phyloP scores from a whole-genome alignment of 1,140 invertebrate species.

The Lutraria rhynchaena region DNA sequence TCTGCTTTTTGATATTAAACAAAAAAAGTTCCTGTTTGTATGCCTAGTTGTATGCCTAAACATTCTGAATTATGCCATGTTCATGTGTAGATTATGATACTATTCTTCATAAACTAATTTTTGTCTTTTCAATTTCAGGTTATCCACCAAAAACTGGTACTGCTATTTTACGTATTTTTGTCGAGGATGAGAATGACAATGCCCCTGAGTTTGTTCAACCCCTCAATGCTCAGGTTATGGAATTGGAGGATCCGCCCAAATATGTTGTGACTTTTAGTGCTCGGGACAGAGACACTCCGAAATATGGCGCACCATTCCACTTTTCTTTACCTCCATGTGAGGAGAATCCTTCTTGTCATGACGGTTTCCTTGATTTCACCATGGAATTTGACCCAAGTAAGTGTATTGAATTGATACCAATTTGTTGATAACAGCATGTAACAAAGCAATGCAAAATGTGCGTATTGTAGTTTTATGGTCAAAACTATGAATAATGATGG shows the following conservation, averaged over 20 bases:
- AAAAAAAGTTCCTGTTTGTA: no score
- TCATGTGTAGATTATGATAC: no score
- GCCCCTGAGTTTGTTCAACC: conserved; percentile 94
- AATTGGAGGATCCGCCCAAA: conserved; percentile 91
- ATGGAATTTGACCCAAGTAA: conserved; percentile 72
- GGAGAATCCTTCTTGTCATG: conserved; percentile 62
- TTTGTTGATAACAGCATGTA: no score
- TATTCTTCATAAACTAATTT: no score
- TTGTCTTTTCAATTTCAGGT: conserved; percentile 69
- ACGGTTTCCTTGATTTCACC: conserved; percentile 66
- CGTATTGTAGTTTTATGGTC: no score
- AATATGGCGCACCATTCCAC: conserved; percentile 72
- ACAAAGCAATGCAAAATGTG: no score
- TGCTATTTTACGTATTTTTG: conserved; percentile 96
- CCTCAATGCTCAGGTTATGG: conserved; percentile 94
- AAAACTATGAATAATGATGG: no score
- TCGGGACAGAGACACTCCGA: conserved; percentile 86
- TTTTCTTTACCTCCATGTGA: conserved; percentile 66
- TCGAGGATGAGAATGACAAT: conserved; percentile 98
- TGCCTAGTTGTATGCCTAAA: no score
- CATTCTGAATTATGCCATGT: no score
- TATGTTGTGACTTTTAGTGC: conserved; percentile 94
- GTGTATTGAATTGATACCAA: conserved; percentile 32
- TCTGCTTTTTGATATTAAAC: no score
- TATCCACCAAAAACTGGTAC: conserved; percentile 95